phyloP scores from a whole-genome alignment of 1,140 invertebrate species.

The Heliconius eleuchia region DNA sequence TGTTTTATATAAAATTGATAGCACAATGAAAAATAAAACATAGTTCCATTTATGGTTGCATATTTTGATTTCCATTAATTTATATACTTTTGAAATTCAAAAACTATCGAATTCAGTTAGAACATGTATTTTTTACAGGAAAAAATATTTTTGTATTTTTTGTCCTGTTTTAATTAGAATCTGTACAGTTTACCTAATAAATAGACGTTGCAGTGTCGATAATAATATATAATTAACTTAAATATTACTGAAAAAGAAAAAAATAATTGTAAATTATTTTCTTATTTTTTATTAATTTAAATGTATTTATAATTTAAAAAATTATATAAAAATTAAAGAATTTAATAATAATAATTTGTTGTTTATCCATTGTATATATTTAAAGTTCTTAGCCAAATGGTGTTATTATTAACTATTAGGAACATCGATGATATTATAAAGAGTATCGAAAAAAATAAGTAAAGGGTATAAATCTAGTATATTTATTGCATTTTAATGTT shows the following conservation, averaged over 20 bases:
- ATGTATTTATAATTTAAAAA: neutral
- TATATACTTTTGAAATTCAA: neutral
- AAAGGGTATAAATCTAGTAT: neutral
- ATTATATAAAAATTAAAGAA: neutral
- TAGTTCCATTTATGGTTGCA: neutral
- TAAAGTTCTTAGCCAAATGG: constrained; percentile 22
- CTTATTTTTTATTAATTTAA: neutral
- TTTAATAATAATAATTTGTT: neutral
- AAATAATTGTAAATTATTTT: too few relatives aligned
- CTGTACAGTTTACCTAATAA: too few relatives aligned
- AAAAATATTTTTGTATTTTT: too few relatives aligned
- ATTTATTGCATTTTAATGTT: neutral
- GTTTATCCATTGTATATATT: constrained; percentile 24
- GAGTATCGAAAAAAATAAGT: neutral
- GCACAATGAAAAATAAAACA: neutral
- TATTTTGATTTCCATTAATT: neutral
- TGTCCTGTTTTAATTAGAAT: too few relatives aligned
- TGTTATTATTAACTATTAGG: neutral
- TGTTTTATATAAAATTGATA: neutral
- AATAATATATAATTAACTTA: too few relatives aligned
- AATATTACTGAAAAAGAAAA: too few relatives aligned
- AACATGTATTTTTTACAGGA: neutral
- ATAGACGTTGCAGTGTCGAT: too few relatives aligned
- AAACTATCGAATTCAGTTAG: neutral
- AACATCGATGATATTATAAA: neutral